Conservation (phyloP, 2,888 invertebrate genomes). For the Serripes groenlandicus region DNA sequence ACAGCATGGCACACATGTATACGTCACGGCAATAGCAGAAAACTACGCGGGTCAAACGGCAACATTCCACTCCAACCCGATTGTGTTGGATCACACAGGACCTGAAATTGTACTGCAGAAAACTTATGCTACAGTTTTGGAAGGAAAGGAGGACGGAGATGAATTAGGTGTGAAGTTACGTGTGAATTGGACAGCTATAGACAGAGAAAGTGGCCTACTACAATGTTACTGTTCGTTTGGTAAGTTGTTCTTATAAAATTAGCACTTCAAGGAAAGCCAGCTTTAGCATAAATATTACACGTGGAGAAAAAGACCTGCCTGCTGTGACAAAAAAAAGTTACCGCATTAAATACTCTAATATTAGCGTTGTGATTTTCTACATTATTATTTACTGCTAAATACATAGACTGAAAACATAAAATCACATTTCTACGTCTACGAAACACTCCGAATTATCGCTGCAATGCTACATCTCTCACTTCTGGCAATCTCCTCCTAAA, state of each 20-base stretch:
- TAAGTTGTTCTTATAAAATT: neutral
- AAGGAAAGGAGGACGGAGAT: neutral
- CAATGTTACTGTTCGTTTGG: constrained; percentile 41
- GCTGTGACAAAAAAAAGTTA: too few relatives aligned
- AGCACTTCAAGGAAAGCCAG: too few relatives aligned
- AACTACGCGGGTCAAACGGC: constrained; percentile 66
- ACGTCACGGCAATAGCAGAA: constrained; percentile 61
- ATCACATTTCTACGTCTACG: too few relatives aligned
- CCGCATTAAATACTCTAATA: neutral
- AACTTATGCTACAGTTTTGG: too few relatives aligned
- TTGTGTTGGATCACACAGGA: constrained; percentile 68
- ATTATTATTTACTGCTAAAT: neutral
- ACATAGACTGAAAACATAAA: too few relatives aligned
- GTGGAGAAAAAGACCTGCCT: neutral
- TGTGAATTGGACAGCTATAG: constrained; percentile 33
- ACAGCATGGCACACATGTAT: constrained; percentile 61
- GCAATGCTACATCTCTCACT: too few relatives aligned
- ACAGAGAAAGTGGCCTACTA: constrained; percentile 43
- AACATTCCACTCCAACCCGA: constrained; percentile 50
- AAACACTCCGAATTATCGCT: too few relatives aligned
- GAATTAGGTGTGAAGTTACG: neutral
- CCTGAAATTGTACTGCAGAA: constrained; percentile 31
- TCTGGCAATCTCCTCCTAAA: too few relatives aligned
- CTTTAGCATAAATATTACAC: neutral
- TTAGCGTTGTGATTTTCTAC: too few relatives aligned